Evolutionary conservation across 2,113 vertebrate species (phyloP), one percentile per base, ranked within the genome.

Genomic region (Catharus fuscescens): DNA sequence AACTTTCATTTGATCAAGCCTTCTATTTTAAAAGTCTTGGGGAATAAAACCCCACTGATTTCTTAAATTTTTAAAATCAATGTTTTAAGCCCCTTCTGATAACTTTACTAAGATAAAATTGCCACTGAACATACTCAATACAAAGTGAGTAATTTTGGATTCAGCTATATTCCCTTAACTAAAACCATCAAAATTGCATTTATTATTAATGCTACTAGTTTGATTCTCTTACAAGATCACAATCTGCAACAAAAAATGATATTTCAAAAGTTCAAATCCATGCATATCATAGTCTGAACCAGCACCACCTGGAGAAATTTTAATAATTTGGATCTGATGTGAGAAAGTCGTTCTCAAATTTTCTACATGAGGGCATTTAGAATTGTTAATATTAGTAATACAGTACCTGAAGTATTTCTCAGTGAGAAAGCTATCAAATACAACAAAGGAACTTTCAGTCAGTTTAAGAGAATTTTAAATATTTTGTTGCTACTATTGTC

Each of bases 21-120:
- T 50, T 91, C 80, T 84, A 59, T 88, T 96, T 97, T 80, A 97
- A 96, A 92, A 95, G 65, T 38, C 28, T 40, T 5, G 36, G 32
- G 53, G 61, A 69, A 52, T 64, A 70, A 91, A 96, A 83, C 36
- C 61, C n/a, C 60, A 42, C 26, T 53, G 29, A 87, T 89, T 89
- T 90, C 19, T 93, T 61, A 73, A 9, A 29, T 53, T 88, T 84
- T 78, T 32, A 19, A 66, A 88, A 86, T 56, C 12, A 34, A 2
- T 18, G 54, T 88, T 73, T 77, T 13, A 88, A 67, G 7, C 12
- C 21, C 44, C 5, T 88, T 86, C 42, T 80, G 28, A 36, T 47
- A 59, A 8, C 19, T 62, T 82, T 64, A 36, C 31, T 47, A 24
- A 42, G 65, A 24, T 25, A 67, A 93, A 93, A 72, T 62, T 87